Percentiles rank a stretch among this genome's conserved stretches.
Evolutionary conservation across 2,888 invertebrate genomes (phyloP).

Genomic region (Pammene aurita): DNA sequence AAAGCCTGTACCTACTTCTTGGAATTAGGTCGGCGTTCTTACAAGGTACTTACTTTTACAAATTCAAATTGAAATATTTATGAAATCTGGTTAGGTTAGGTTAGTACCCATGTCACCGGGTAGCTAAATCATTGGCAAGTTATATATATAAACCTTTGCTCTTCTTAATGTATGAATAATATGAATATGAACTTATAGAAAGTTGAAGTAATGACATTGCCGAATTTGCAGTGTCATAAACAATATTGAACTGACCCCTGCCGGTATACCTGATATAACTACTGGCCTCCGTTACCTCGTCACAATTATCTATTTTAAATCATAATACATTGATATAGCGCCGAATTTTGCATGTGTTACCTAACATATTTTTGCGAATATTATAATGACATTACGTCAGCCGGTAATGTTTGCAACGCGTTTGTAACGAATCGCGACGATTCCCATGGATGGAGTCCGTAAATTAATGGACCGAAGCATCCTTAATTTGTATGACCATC

Average conservation of each 20-base stretch:
- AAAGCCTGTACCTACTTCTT: no score
- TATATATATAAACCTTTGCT: neutral
- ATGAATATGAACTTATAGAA: neutral
- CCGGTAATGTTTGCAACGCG: constrained; percentile 26
- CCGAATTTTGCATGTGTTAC: neutral
- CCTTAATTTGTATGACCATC: constrained; percentile 30
- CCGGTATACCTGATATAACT: constrained; percentile 4
- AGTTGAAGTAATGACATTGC: neutral
- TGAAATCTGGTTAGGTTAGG: neutral
- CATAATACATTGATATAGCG: neutral
- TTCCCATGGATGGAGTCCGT: constrained; percentile 30
- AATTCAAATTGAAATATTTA: neutral
- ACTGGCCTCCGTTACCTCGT: neutral
- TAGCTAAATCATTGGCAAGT: neutral
- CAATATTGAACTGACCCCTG: neutral
- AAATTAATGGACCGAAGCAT: constrained; percentile 18
- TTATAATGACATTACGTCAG: constrained; percentile 35
- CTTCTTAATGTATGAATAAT: neutral
- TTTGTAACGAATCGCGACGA: constrained; percentile 25
- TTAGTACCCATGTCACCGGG: no score
- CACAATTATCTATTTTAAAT: neutral
- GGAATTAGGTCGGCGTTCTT: no score
- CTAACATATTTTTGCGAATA: constrained; percentile 4
- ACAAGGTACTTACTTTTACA: no score
- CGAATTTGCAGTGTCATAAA: neutral